Percentiles rank a stretch among this genome's conserved stretches.
Evolutionary conservation across 2,888 invertebrate genomes (phyloP).

Genomic region (Polietes domitor): DNA sequence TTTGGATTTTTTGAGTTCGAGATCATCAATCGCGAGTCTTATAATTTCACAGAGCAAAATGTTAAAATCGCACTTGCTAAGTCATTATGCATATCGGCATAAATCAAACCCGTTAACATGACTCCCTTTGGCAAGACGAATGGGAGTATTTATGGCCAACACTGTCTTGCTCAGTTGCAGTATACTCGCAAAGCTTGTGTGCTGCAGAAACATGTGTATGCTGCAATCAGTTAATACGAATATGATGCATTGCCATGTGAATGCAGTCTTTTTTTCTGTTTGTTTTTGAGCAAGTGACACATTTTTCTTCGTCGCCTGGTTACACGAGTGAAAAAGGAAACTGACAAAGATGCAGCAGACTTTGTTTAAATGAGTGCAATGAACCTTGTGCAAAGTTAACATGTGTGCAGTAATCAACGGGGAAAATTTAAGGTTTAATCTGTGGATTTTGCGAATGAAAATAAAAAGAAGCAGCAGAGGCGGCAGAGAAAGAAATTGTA

Average conservation of each 20-base stretch:
- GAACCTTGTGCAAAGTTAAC: constrained; percentile 32
- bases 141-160: neutral
- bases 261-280: constrained; percentile 22
- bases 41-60: no score
- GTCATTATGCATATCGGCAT: neutral
- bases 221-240: constrained; percentile 42
- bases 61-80: no score
- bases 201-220: constrained; percentile 13
- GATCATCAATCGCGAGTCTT: no score
- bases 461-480: no score
- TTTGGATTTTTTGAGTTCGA: no score
- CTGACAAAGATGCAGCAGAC: neutral
- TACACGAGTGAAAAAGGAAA: constrained; percentile 17
- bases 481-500: neutral
- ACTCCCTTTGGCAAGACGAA: neutral
- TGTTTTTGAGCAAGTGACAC: constrained; percentile 40
- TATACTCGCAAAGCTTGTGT: no score
- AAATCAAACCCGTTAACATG: neutral
- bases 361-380: constrained; percentile 46
- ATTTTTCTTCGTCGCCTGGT: constrained; percentile 38
- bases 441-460: neutral
- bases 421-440: constrained; percentile 8
- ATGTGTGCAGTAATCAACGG: neutral
- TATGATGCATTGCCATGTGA: constrained; percentile 37
- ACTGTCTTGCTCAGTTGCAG: neutral